Evolutionary conservation across 2,888 invertebrate species (phyloP), one percentile per base, ranked within the genome.

Genomic region (Drosophila greeni): DNA sequence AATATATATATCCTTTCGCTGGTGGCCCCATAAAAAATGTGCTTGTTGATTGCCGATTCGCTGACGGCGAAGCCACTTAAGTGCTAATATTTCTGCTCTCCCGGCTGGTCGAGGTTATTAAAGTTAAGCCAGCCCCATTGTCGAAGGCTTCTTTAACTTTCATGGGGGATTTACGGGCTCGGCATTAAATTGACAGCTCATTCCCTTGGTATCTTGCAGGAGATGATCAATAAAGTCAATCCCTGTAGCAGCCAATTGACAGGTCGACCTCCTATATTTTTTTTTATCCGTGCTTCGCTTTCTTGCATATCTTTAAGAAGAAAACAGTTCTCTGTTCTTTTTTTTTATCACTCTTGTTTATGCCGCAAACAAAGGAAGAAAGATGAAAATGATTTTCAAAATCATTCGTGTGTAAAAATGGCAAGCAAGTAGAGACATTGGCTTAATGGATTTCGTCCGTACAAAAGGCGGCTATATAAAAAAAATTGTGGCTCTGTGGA

Each of bases 151-250:
- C 49, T 45, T 67, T 40, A 71, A 70, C 61, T 64, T 71, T 49
- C 48, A 36, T 48, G 52, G 61, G 42, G 43, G 45, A 66, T 66
- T 69, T 72, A 60, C 67, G 72, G 53, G 43, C 47, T 47, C 26
- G 64, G 64, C 72, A 62, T 75, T 65, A 75, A 78, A 69, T 37
- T 70, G 79, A 72, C 75, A 78, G 84, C 82, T 66, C 47, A 53
- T 59, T 75, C 48, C 49, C 43, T 29, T 62, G 51, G 45, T 61
- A 70, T 68, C 68, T 54, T 59, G 42, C 36, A 43, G 51, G 49
- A 74, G 79, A 84, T 84, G 82, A 78, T 78, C 82, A 78, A 78
- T 78, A 78, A 81, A 62, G 80, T 62, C 76, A 82, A 76, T 78
- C 65, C 56, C 60, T 47, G n/a, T n/a, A 54, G 68, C 62, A 45